Percentiles rank a stretch among this genome's conserved stretches.
phyloP scores from a whole-genome alignment of 2,113 vertebrate species.

The Lagopus muta region DNA sequence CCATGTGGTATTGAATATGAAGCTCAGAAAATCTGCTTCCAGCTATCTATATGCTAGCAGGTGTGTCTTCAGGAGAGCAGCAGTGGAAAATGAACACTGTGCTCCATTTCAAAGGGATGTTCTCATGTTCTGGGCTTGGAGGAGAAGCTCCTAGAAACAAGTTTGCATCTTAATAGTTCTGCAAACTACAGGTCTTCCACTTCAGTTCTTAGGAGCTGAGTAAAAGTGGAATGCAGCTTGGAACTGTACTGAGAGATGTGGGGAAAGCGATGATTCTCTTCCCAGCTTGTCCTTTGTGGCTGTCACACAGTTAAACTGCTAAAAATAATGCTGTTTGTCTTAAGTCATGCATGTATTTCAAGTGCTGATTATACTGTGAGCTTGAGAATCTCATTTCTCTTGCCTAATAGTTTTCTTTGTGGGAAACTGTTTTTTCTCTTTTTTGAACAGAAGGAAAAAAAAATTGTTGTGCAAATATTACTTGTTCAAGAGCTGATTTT shows the following conservation, averaged over 20 bases:
- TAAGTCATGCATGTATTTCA: not conserved
- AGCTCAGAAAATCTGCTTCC: not conserved
- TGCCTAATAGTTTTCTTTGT: not conserved
- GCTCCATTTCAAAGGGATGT: not conserved
- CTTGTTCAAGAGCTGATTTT: not conserved
- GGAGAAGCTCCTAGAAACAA: not conserved
- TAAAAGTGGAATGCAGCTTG: not conserved
- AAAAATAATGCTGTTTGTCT: not conserved
- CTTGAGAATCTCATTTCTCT: not conserved
- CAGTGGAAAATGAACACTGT: not conserved
- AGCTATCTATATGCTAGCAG: not conserved
- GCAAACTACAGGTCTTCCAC: not conserved
- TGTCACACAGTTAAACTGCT: not conserved
- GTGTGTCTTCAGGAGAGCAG: not conserved
- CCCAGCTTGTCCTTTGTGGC: not conserved
- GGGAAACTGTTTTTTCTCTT: not conserved
- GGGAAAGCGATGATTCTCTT: not conserved
- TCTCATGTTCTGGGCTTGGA: not conserved
- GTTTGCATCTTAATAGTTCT: not conserved
- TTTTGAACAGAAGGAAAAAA: not conserved
- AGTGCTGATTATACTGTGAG: not conserved
- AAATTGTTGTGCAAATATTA: not conserved
- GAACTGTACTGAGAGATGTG: not conserved
- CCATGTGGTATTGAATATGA: not conserved
- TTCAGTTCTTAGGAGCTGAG: not conserved